Conservation (phyloP, 2,113 vertebrate species). For the Tyto alba region DNA sequence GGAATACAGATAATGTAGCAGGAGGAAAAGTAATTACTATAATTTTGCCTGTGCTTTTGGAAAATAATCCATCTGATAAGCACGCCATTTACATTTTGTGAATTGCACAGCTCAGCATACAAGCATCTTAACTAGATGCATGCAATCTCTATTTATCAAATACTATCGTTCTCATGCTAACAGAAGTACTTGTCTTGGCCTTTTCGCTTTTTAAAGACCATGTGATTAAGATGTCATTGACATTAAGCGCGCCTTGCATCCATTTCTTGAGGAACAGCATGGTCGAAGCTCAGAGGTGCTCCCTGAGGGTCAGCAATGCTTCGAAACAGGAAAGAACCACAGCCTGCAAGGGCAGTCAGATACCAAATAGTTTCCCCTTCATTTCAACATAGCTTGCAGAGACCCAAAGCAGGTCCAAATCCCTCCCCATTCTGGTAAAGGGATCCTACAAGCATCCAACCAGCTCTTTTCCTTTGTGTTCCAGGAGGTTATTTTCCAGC, state of each 20-base stretch:
- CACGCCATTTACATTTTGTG: slow-evolving; percentile 27
- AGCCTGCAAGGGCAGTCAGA: background rate
- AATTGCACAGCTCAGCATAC: slow-evolving; percentile 16
- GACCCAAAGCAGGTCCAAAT: background rate
- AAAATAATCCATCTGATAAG: slow-evolving; percentile 59
- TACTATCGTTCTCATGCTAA: background rate
- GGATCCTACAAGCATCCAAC: background rate
- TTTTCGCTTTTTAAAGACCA: background rate
- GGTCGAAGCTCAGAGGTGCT: background rate
- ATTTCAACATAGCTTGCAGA: background rate
- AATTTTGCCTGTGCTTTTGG: slow-evolving; percentile 45
- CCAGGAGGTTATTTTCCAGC: background rate
- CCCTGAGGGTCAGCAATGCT: background rate
- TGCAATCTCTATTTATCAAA: background rate
- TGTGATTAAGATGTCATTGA: background rate
- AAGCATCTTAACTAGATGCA: background rate
- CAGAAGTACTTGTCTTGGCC: background rate
- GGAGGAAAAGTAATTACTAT: slow-evolving; percentile 52
- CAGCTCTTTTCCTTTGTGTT: background rate
- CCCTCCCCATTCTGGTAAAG: background rate
- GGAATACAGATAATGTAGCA: slow-evolving; percentile 53
- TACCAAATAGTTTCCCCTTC: background rate
- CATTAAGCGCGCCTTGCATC: background rate
- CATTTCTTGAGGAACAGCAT: background rate
- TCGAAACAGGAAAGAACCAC: background rate